These are phyloP conservation scores for Tetragnatha versicolor DNA, from an alignment of 1,140 invertebrate genomes.

Conservation along the genomic window DNA sequence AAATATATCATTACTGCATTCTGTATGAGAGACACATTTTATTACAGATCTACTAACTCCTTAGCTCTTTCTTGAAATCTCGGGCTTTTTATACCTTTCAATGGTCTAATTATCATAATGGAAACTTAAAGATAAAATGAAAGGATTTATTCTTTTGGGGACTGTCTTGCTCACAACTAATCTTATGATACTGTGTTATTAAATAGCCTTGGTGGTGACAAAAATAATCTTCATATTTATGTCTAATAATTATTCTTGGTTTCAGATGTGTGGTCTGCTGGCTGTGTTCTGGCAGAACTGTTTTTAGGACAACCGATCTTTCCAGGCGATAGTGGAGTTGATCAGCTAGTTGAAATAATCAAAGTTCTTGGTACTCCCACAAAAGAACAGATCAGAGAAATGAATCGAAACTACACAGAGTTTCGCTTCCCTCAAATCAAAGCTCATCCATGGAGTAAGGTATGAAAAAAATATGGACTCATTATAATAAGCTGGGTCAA, in stretches of 20 bases:
- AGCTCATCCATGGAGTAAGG: slow-evolving; percentile 99
- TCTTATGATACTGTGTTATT: neutral
- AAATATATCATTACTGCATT: too few species aligned
- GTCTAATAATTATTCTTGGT: slow-evolving; percentile 47
- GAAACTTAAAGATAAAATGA: neutral
- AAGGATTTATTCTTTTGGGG: too few species aligned
- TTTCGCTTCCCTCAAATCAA: slow-evolving; percentile 99
- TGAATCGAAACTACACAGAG: slow-evolving; percentile 99
- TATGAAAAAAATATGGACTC: too few species aligned
- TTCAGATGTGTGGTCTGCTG: slow-evolving; percentile 97
- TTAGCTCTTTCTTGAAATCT: neutral
- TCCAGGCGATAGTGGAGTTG: slow-evolving; percentile 98
- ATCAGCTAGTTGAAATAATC: slow-evolving; percentile 99
- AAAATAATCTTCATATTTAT: neutral
- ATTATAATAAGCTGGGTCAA: too few species aligned
- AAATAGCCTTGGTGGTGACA: neutral
- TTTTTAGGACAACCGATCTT: slow-evolving; percentile 98
- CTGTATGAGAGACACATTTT: too few species aligned
- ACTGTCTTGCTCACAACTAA: too few species aligned
- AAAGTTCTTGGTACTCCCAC: slow-evolving; percentile 99
- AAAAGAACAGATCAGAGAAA: slow-evolving; percentile 98
- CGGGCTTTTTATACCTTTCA: neutral
- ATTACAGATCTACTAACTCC: too few species aligned
- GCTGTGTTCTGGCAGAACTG: slow-evolving; percentile 96
- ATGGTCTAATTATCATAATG: neutral